Base-by-base conservation (phyloP, 2,113 vertebrate species). In the Solea solea region DNA sequence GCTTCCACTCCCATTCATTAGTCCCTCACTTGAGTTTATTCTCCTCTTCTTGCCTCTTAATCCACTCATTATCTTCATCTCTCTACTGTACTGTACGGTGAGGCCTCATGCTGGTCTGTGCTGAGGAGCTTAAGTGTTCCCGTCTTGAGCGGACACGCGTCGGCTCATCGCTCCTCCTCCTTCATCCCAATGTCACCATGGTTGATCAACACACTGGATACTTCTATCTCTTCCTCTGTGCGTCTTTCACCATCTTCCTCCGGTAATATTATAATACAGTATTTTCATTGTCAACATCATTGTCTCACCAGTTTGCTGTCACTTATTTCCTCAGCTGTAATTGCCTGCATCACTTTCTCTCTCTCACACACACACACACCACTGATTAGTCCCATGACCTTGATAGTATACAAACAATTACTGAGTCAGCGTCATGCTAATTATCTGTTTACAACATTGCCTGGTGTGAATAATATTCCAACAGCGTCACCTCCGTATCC, bases 131-230 rank as follows among this genome's bases (percentile, higher is more conserved):
- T 72, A 81, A 89, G 67, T 53, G 65, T 41, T 81, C 69, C 88
- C 86, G 89, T 83, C 82, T 90, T 89, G 72, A 66, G 45, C 53
- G 25, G 83, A 90, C 85, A 90, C 89, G 87, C 90, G 89, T 72
- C 74, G 9, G 56, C 55, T 49, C 45, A 61, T 12, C 72, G 73
- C 66, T 58, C 62, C 63, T 76, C 57, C 50, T 39, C 44, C 41
- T 78, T 48, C 60, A 10, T 28, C 72, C 57, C 41, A 46, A 72
- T 77, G 66, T 48, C 62, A 51, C 74, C 67, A 28, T 51, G 72
- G 66, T 53, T 49, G 63, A 41, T 60, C 75, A 70, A 62, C 21
- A 21, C 21, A 21, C 21, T 21, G 21, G 21, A 62, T 40, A 42
- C 27, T 15, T 55, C 46, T 16, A 34, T 10, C 12, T 51, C n/a